Percentiles rank a stretch among this genome's conserved stretches.
Evolutionary conservation across 1,140 invertebrate species (phyloP).

Genomic region (Zaprionus lachaisei): DNA sequence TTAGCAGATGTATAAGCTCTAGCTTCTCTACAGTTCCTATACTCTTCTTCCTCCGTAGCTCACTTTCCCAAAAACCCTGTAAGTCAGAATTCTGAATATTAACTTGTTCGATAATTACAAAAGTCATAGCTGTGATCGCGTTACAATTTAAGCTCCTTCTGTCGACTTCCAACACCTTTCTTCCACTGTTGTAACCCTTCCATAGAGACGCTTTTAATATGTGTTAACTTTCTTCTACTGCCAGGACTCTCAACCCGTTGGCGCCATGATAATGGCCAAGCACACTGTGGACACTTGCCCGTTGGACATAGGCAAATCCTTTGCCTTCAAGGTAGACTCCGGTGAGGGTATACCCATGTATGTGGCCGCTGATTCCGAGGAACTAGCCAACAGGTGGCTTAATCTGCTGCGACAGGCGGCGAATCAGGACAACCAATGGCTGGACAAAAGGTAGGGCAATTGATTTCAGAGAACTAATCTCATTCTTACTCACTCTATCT

Average conservation of each 20-base stretch:
- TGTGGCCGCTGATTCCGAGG: slow-evolving; percentile 92
- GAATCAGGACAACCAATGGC: slow-evolving; percentile 89
- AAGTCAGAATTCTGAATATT: too few relatives aligned
- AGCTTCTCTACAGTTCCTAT: accelerated
- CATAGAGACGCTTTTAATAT: too few relatives aligned
- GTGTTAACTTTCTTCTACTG: slow-evolving; percentile 16
- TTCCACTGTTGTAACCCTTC: background rate
- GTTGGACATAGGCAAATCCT: slow-evolving; percentile 83
- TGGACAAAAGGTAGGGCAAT: slow-evolving; percentile 87
- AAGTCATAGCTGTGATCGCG: too few relatives aligned
- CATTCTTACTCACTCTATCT: background rate
- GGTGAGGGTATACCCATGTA: slow-evolving; percentile 91
- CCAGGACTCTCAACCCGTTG: slow-evolving; percentile 94
- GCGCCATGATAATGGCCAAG: slow-evolving; percentile 93
- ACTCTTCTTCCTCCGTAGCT: too few relatives aligned
- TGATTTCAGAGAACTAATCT: slow-evolving; percentile 37
- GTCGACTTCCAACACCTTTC: background rate
- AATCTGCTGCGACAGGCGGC: slow-evolving; percentile 89
- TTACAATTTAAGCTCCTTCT: too few relatives aligned
- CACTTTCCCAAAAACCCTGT: too few relatives aligned
- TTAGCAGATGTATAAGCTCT: too few relatives aligned
- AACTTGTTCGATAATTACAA: too few relatives aligned
- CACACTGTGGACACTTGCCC: slow-evolving; percentile 88
- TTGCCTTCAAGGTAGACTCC: slow-evolving; percentile 91
- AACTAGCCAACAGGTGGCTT: slow-evolving; percentile 90